phyloP scores from a whole-genome alignment of 23 tunicate species.

The Styela clava region DNA sequence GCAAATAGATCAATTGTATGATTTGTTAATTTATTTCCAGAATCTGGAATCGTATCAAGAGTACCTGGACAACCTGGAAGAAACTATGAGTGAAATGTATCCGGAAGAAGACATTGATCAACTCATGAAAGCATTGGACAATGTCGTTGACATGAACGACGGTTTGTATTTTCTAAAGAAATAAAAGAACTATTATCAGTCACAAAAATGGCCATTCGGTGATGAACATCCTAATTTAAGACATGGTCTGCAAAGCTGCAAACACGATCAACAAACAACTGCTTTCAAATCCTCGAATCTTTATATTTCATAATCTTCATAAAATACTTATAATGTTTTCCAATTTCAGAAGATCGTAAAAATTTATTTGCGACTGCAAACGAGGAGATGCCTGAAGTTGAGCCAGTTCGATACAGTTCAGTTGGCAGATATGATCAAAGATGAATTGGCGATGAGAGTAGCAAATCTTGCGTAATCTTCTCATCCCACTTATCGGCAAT shows the following conservation, averaged over 20 bases:
- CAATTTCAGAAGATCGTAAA: background rate
- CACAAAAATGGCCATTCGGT: too few species aligned
- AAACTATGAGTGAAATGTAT: background rate
- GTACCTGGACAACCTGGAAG: background rate
- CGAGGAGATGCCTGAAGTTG: background rate
- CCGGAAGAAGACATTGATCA: constrained; percentile 3
- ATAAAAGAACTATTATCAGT: too few species aligned
- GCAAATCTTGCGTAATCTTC: background rate
- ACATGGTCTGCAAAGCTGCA: too few species aligned
- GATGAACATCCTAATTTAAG: too few species aligned
- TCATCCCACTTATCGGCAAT: too few species aligned
- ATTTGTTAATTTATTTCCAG: background rate
- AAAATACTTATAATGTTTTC: too few species aligned
- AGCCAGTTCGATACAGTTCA: too few species aligned
- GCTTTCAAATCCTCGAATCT: too few species aligned
- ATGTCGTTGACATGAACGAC: constrained; percentile 2
- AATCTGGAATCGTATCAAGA: constrained; percentile 6
- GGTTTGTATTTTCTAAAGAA: constrained; percentile 1
- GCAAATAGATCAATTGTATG: too few species aligned
- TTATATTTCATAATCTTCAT: too few species aligned
- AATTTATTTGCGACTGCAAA: background rate
- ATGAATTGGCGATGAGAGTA: background rate
- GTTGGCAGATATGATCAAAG: background rate
- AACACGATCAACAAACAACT: too few species aligned
- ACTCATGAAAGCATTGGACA: background rate